Conservation (phyloP, 2,888 invertebrate genomes). For the Lordiphosa fenestrarum region DNA sequence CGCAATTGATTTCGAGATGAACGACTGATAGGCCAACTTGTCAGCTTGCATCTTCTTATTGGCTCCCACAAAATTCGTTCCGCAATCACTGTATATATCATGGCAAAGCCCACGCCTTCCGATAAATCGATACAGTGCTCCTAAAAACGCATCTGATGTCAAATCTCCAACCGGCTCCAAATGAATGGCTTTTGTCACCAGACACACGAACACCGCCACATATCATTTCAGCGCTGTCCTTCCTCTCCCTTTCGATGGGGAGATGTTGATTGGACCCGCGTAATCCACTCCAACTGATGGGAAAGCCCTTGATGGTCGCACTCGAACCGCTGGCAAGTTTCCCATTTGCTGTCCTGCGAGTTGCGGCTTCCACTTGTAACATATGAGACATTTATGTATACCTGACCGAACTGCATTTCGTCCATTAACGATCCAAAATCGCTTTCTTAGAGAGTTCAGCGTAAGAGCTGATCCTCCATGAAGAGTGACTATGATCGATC, state of each 20-base stretch:
- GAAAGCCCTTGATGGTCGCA: background rate
- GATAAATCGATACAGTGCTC: background rate
- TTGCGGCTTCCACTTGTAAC: no score
- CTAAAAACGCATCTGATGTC: constrained; percentile 1
- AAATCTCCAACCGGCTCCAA: background rate
- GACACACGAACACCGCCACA: constrained; percentile 1
- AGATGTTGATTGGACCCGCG: no score
- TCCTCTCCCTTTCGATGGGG: constrained; percentile 4
- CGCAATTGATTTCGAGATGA: no score
- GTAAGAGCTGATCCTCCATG: background rate
- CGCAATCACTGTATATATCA: no score
- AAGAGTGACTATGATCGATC: background rate
- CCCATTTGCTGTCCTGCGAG: no score
- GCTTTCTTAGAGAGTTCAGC: background rate
- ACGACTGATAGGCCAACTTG: no score
- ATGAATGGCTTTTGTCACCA: background rate
- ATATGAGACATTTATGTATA: no score
- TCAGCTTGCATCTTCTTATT: background rate
- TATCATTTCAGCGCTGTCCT: background rate
- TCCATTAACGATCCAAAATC: background rate
- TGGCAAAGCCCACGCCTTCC: no score
- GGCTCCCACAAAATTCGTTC: no score
- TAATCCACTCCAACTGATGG: background rate
- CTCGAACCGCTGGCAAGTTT: background rate
- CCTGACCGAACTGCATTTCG: background rate